Conservation (phyloP, 2,113 vertebrate species). For the Brachionichthys hirsutus region DNA sequence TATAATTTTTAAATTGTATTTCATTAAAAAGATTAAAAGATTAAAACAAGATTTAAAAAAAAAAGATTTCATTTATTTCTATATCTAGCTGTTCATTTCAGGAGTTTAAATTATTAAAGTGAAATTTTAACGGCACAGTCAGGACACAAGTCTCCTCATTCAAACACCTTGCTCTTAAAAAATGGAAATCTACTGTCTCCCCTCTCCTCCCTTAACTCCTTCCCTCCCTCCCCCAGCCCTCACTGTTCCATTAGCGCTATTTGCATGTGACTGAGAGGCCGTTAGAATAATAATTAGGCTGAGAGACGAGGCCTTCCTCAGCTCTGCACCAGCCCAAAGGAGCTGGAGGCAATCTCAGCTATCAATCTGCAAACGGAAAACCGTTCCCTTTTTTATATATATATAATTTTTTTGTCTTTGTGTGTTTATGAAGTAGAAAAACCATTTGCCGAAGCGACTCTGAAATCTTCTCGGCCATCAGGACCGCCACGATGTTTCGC, state of each 20-base stretch:
- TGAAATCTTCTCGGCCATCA: too few relatives aligned
- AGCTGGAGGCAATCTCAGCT: slow-evolving; percentile 9
- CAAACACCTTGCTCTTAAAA: slow-evolving; percentile 55
- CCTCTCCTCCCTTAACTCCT: slow-evolving; percentile 24
- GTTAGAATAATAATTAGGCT: slow-evolving; percentile 84
- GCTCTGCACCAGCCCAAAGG: slow-evolving; percentile 54
- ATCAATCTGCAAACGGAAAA: slow-evolving; percentile 30
- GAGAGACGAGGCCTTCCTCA: slow-evolving; percentile 70
- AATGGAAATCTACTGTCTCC: slow-evolving; percentile 70
- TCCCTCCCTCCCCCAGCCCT: slow-evolving; percentile 32
- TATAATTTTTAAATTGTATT: too few relatives aligned
- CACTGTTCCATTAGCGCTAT: slow-evolving; percentile 78
- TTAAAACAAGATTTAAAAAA: too few relatives aligned
- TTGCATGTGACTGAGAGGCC: slow-evolving; percentile 81
- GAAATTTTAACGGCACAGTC: neutral
- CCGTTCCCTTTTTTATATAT: too few relatives aligned
- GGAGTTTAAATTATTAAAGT: neutral
- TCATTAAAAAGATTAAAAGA: too few relatives aligned
- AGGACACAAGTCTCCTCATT: neutral
- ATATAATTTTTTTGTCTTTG: neutral
- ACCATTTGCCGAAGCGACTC: slow-evolving; percentile 10
- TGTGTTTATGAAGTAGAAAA: neutral
- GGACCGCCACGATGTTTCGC: neutral
- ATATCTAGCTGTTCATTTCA: too few relatives aligned
- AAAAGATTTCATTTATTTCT: too few relatives aligned